Evolutionary conservation across 2,113 vertebrate species (phyloP).

Genomic region (Phalacrocorax carbo): DNA sequence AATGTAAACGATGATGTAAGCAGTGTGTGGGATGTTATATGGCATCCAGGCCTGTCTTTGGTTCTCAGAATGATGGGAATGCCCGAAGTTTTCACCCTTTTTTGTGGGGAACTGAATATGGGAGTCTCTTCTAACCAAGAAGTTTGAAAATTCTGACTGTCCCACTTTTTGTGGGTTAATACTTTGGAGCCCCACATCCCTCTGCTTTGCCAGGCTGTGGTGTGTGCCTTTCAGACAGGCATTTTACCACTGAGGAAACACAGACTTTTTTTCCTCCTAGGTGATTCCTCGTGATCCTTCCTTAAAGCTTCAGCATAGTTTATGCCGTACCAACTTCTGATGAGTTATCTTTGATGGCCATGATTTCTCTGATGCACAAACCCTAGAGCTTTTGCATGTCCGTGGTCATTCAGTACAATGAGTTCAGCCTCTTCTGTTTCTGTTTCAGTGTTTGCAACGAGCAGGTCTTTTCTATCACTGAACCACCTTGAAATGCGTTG

Average conservation of each 20-base stretch:
- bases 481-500: background rate
- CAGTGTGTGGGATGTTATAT: background rate
- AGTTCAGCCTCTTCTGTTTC: background rate
- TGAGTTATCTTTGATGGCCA: background rate
- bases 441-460: background rate
- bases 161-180: background rate
- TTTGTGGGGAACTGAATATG: background rate
- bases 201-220: background rate
- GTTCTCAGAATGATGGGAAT: background rate
- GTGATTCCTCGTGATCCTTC: background rate
- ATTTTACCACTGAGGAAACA: background rate
- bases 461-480: background rate
- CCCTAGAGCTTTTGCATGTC: background rate
- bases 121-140: background rate
- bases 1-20: background rate
- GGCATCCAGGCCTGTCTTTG: background rate
- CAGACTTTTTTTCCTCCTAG: background rate
- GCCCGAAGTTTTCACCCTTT: background rate
- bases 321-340: background rate
- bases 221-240: background rate
- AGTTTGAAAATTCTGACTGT: background rate
- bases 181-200: background rate
- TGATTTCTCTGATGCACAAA: background rate
- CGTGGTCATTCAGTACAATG: rapidly evolving
- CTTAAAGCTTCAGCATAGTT: background rate